Base-by-base conservation (phyloP, 1,140 invertebrate species). In the Polyergus mexicanus region DNA sequence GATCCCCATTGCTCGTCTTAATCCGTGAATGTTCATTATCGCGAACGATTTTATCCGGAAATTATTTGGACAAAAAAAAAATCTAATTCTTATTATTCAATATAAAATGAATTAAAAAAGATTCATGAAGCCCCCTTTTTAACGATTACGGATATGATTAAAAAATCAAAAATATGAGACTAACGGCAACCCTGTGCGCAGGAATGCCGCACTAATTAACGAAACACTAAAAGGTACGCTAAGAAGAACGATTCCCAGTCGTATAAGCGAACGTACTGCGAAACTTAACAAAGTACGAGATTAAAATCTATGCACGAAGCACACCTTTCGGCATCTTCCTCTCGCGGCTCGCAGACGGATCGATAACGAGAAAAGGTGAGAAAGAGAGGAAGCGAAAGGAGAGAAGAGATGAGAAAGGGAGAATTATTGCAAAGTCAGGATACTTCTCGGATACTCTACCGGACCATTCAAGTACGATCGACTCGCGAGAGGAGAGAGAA, bases 361-460 rank as follows among this genome's bases (percentile, higher is more conserved):
- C 88, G 87, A 89, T 89, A 41, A 47, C 65, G 11, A 60, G 54
- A 41, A 38, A 74, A n/a, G 11, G n/a, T 62, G 38, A 62, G 38
- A 72, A 38, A 6, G 25, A 44, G 25, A 81, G 5, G 22, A 60
- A 72, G n/a, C 1, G 13, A 56, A 65, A 28, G 35, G 66, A 54
- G 22, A 19, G 10, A 16, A 28, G 44, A 51, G 51, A 58, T 74
- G 44, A 28, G 22, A 41, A 68, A 32, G 44, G 19, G 47, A 83
- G 66, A 86, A 89, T 89, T 89, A 89, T 84, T 89, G 84, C 87
- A 28, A 89, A 89, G 87, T 89, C 88, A 89, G 84, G 85, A 84
- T 89, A 77, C 88, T 89, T 89, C 8, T 84, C 72, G 28, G 87
- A 89, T 83, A 85, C 60, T 38, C 80, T 63, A 54, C 32, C 41